phyloP scores from a whole-genome alignment of 2,113 vertebrate genomes.

The Seriola quinqueradiata region DNA sequence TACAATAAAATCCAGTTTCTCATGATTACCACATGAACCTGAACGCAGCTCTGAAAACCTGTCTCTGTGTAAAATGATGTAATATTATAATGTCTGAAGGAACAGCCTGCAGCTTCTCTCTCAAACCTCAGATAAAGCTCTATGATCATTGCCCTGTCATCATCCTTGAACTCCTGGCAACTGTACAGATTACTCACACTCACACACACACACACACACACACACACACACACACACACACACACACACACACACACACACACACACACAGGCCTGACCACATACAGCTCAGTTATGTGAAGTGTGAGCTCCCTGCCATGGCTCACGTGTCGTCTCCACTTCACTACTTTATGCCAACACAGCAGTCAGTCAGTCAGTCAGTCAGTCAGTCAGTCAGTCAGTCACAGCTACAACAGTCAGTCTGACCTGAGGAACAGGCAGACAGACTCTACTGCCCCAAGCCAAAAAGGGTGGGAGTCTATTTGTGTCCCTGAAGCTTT shows the following conservation, averaged over 20 bases:
- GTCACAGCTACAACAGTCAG: conserved; percentile 11
- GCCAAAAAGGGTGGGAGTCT: background rate
- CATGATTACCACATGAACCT: background rate
- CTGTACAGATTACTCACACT: conserved; percentile 1
- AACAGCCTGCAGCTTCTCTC: background rate
- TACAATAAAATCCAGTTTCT: background rate
- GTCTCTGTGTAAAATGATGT: background rate
- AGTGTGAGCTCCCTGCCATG: conserved; percentile 26
- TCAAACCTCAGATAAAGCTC: conserved; percentile 5
- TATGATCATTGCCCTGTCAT: conserved; percentile 18
- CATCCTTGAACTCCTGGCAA: conserved; percentile 45
- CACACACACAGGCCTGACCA: conserved; percentile 49
- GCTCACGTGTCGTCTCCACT: conserved; percentile 52
- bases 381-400: conserved; percentile 7
- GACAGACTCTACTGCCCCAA: conserved; percentile 11
- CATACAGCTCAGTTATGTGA: conserved; percentile 12
- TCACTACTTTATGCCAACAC: conserved; percentile 32
- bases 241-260: conserved; percentile 17
- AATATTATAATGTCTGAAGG: background rate
- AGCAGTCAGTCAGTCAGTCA: conserved; percentile 28
- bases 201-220: background rate
- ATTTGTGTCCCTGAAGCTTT: background rate
- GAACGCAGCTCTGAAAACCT: background rate
- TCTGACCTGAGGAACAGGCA: background rate
- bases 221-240: background rate